These are phyloP conservation scores for Cryptophagus acutangulus DNA, from an alignment of 2,888 invertebrate species.

Conservation along the genomic window DNA sequence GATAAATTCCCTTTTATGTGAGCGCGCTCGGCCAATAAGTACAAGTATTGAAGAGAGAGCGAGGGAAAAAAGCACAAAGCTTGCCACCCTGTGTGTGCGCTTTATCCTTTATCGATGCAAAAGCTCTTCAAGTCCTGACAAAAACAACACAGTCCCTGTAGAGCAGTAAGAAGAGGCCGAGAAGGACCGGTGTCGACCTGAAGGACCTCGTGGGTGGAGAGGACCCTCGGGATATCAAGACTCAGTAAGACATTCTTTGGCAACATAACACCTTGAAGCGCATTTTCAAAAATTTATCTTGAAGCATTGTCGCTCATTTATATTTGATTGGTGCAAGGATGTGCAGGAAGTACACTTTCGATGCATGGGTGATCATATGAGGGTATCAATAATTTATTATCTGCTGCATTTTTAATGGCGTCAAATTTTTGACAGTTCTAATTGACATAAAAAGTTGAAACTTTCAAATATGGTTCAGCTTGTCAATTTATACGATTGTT, in stretches of 20 bases:
- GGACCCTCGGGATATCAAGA: conserved; percentile 13
- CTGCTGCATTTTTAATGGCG: no score
- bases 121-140: conserved; percentile 29
- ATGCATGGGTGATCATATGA: no score
- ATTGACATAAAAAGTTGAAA: no score
- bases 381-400: no score
- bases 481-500: no score
- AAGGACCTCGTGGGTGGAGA: conserved; percentile 13
- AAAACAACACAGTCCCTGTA: conserved; percentile 36
- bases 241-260: conserved; percentile 3
- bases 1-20: no score
- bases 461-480: no score
- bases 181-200: conserved; percentile 24
- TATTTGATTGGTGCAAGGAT: not conserved
- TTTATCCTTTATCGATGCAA: conserved; percentile 34
- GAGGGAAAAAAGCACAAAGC: conserved; percentile 25
- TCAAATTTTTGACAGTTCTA: no score
- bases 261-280: not conserved
- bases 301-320: not conserved
- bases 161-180: conserved; percentile 31
- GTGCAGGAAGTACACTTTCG: no score
- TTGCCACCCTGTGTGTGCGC: conserved; percentile 22
- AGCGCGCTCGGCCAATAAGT: conserved; percentile 23
- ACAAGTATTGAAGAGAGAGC: conserved; percentile 15
- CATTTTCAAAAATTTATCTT: not conserved